These are phyloP conservation scores for Drosophila guanche DNA, from an alignment of 1,140 invertebrate genomes.

Conservation along the genomic window DNA sequence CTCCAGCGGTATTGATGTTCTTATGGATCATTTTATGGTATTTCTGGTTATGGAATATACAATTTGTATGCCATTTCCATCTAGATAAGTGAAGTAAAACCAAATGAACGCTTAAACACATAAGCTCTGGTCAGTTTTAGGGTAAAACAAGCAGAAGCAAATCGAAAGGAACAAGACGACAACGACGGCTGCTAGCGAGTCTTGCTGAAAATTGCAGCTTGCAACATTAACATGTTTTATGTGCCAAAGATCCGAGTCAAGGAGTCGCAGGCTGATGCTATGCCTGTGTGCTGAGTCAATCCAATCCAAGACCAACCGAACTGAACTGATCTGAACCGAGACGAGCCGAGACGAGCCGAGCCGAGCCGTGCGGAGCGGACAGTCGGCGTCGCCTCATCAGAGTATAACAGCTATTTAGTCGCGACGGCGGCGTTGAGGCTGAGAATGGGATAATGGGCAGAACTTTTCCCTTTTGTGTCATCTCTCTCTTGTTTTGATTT, in stretches of 20 bases:
- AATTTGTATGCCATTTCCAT: too few species aligned
- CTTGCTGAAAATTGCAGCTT: constrained; percentile 64
- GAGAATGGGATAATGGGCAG: constrained; percentile 3
- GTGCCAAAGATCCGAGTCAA: constrained; percentile 33
- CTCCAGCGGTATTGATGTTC: too few species aligned
- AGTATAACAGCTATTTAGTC: constrained; percentile 30
- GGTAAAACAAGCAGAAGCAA: constrained; percentile 38
- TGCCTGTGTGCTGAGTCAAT: too few species aligned
- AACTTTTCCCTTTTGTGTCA: constrained; percentile 25
- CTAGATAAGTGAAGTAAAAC: too few species aligned
- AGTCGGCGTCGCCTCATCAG: constrained; percentile 26
- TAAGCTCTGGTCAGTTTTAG: background rate
- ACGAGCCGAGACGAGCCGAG: constrained; percentile 20
- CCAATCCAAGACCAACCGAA: constrained; percentile 10
- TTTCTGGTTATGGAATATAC: too few species aligned
- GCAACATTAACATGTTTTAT: constrained; percentile 77
- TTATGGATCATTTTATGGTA: too few species aligned
- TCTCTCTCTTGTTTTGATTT: constrained; percentile 9
- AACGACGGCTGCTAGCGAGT: constrained; percentile 5
- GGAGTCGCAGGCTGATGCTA: background rate
- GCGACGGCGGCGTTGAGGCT: background rate
- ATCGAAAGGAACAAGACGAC: constrained; percentile 34
- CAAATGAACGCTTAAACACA: background rate
- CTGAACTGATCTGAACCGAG: constrained; percentile 18
- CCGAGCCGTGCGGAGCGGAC: constrained; percentile 1